These are phyloP conservation scores for Eristalinus aeneus DNA, from an alignment of 2,888 invertebrate genomes.

Conservation along the genomic window DNA sequence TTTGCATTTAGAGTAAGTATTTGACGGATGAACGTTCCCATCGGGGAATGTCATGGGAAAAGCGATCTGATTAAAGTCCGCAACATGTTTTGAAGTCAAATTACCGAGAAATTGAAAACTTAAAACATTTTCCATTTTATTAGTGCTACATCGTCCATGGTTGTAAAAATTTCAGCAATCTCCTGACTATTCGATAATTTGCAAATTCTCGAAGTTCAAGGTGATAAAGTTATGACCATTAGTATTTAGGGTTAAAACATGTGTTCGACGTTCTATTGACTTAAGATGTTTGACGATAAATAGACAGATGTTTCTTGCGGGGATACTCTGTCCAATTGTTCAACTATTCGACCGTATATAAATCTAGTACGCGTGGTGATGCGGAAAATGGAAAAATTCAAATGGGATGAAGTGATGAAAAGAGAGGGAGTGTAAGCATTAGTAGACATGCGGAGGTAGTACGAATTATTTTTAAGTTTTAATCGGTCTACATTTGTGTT, in stretches of 20 bases:
- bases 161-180: constrained; percentile 51
- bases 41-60: constrained; percentile 11
- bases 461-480: background rate
- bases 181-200: background rate
- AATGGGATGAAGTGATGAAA: background rate
- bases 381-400: background rate
- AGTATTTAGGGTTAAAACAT: constrained; percentile 5
- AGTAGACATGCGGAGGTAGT: background rate
- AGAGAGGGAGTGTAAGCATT: background rate
- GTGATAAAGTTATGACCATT: constrained; percentile 49
- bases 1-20: constrained; percentile 23
- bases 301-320: background rate
- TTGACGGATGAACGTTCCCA: constrained; percentile 12
- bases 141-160: background rate
- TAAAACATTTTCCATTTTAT: background rate
- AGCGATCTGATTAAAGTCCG: constrained; percentile 25
- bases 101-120: constrained; percentile 20
- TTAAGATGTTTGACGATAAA: background rate
- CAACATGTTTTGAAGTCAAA: constrained; percentile 20
- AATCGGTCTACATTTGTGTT: background rate
- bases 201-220: constrained; percentile 39
- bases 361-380: background rate
- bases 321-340: background rate
- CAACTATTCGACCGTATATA: background rate
- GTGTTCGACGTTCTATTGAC: background rate